Evolutionary conservation across 2,888 invertebrate genomes (phyloP), one percentile per base, ranked within the genome.

Genomic region (Metalampra italica): DNA sequence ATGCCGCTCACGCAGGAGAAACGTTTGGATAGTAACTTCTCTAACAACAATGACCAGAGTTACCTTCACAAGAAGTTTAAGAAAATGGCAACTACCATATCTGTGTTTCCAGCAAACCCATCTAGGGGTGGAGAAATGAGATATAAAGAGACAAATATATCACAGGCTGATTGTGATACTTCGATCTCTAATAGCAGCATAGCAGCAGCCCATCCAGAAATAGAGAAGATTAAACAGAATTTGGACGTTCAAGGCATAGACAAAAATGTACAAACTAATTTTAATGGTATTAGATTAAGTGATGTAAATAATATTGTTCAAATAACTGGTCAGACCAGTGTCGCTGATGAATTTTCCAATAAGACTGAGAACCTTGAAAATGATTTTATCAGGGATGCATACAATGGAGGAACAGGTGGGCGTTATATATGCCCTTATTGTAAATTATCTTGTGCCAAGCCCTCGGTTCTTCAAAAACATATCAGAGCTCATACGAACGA

Each of bases 21-120:
- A 78, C 88, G 82, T 69, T 78, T 89, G 66, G 86, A 89, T 63
- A 78, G 75, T 58, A 86, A 81, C 61, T 83, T 90, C 68, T 75
- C 86, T 55, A 90, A 89, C 65, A 89, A 89, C 82, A 91, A 91
- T 84, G 93, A 93, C 72, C 92, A 91, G 72, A 95, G 94, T 81
- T 97, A 97, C 90, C 91, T 96, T 79, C 97, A 97, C 83, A 97
- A 97, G 85, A 97, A 97, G 83, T 97, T 97, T 86, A 97, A 97
- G 88, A 96, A 96, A 84, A 93, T 96, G 90, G 95, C 94, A 77
- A 93, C 92, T 71, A 83, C 90, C 56, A 86, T 86, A 64, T 70
- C 87, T 56, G 75, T 76, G 53, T 82, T 82, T 64, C 77, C 86
- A 47, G 60, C 71, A 53, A 82, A 71, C 61, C 62, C 75, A 59